Evolutionary conservation across 2,888 invertebrate species (phyloP).

Genomic region (Blera fallax): DNA sequence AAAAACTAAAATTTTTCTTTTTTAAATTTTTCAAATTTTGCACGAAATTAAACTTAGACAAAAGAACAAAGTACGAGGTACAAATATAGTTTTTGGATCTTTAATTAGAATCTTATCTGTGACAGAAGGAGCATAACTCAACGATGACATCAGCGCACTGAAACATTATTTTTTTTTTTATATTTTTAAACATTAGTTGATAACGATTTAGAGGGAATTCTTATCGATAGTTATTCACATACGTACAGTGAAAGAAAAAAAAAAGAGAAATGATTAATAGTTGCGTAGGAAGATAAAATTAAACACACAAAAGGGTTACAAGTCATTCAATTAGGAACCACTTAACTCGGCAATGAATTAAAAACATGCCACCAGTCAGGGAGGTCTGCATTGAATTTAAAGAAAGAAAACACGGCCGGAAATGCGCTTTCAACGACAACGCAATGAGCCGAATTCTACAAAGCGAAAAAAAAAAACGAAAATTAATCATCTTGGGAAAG

Average conservation of each 20-base stretch:
- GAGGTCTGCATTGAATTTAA: slow-evolving; percentile 23
- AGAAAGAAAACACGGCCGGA: slow-evolving; percentile 27
- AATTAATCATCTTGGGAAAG: slow-evolving; percentile 33
- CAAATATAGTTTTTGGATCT: neutral
- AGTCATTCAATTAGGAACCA: slow-evolving; percentile 45
- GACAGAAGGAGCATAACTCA: neutral
- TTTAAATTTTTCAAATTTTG: neutral
- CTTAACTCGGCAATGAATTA: slow-evolving; percentile 33
- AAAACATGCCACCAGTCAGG: neutral
- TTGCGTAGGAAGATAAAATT: neutral
- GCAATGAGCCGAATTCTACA: neutral
- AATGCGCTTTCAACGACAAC: slow-evolving; percentile 18
- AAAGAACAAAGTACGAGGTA: too few relatives aligned
- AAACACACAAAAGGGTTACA: slow-evolving; percentile 33
- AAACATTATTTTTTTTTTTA: neutral
- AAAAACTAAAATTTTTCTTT: too few relatives aligned
- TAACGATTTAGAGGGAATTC: neutral
- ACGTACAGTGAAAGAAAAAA: neutral
- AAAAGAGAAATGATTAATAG: neutral
- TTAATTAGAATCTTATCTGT: slow-evolving; percentile 21
- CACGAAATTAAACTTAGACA: neutral
- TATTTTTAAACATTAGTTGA: neutral
- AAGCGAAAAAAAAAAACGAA: too few relatives aligned
- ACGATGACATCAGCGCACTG: slow-evolving; percentile 22
- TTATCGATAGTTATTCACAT: neutral